phyloP scores from a whole-genome alignment of 2,888 invertebrate species.

The Microctonus brassicae region DNA sequence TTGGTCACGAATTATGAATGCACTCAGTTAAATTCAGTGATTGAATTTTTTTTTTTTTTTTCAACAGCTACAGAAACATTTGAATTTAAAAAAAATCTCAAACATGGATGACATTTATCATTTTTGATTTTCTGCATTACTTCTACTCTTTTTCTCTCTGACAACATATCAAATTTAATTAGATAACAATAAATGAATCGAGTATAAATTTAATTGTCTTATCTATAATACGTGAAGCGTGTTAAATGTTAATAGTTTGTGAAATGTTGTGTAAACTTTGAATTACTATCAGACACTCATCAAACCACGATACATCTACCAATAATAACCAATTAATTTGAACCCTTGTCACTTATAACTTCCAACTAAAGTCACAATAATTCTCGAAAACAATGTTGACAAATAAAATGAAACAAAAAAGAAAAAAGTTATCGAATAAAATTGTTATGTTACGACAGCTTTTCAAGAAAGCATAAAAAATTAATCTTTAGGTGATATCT shows the following conservation, averaged over 20 bases:
- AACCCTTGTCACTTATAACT: too few relatives aligned
- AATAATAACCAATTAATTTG: too few relatives aligned
- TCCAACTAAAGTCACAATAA: too few relatives aligned
- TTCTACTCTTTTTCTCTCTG: not conserved
- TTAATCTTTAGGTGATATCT: not conserved
- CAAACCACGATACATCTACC: too few relatives aligned
- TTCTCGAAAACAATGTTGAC: too few relatives aligned
- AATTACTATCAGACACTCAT: not conserved
- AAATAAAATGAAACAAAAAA: too few relatives aligned
- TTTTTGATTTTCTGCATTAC: not conserved
- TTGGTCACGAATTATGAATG: slow-evolving; percentile 24
- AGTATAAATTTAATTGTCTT: slow-evolving; percentile 43
- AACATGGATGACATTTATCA: not conserved
- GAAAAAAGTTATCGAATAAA: too few relatives aligned
- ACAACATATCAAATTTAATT: too few relatives aligned
- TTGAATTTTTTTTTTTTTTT: slow-evolving; percentile 25
- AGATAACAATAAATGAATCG: too few relatives aligned
- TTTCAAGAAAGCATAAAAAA: not conserved
- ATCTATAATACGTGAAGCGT: too few relatives aligned
- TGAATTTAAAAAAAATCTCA: not conserved
- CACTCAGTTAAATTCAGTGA: slow-evolving; percentile 16
- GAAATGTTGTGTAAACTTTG: not conserved
- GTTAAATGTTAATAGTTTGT: not conserved
- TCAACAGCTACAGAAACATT: not conserved
- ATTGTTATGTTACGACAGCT: too few relatives aligned